These are phyloP conservation scores for Sarotherodon lohbergeri DNA, from an alignment of 2,113 vertebrate genomes.

Conservation along the genomic window DNA sequence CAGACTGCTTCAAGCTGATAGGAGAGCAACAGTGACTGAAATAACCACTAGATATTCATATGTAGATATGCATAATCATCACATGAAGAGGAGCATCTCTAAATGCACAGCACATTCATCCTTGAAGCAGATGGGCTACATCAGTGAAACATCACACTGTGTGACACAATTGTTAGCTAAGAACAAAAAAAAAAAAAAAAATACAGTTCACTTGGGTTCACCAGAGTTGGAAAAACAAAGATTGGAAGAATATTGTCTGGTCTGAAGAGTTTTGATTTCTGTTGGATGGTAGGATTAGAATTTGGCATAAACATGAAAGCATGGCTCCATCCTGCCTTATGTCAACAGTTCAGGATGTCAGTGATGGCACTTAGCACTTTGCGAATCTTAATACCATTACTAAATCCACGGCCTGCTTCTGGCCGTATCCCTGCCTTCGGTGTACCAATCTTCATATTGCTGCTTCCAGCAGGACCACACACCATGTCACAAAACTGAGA, in stretches of 20 bases:
- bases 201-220: no score
- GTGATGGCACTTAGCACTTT: rapidly evolving
- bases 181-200: background rate
- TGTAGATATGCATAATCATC: background rate
- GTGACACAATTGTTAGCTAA: background rate
- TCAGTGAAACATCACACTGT: background rate
- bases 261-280: background rate
- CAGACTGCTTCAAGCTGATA: background rate
- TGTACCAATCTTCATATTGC: background rate
- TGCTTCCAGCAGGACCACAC: background rate
- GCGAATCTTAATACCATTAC: background rate
- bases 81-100: background rate
- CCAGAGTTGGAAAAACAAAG: background rate
- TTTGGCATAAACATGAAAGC: background rate
- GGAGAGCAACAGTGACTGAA: background rate
- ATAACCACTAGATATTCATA: background rate
- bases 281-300: background rate
- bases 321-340: background rate
- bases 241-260: background rate
- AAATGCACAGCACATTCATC: background rate
- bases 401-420: background rate
- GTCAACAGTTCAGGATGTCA: background rate
- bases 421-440: background rate
- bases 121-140: background rate
- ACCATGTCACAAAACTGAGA: background rate